Evolutionary conservation across 2,113 vertebrate species (phyloP).

Genomic region (Suricata suricatta): DNA sequence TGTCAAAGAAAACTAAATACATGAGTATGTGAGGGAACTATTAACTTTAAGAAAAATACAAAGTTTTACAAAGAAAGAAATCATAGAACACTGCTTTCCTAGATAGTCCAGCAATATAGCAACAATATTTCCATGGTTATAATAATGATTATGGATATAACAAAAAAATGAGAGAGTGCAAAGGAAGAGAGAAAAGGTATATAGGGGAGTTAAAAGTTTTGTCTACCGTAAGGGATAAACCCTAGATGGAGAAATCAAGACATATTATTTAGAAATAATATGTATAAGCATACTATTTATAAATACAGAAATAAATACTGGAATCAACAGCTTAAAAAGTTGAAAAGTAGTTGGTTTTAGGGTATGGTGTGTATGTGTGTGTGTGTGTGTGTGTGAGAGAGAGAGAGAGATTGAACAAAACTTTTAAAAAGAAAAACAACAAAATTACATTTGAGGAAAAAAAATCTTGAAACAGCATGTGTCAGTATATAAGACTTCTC

Average conservation of each 20-base stretch:
- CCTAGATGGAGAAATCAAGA: background rate
- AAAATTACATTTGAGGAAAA: background rate
- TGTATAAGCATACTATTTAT: background rate
- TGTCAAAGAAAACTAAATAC: background rate
- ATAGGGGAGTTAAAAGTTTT: background rate
- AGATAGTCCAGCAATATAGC: background rate
- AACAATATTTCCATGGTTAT: background rate
- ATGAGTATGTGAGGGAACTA: background rate
- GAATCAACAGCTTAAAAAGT: background rate
- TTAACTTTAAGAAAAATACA: conserved; percentile 32
- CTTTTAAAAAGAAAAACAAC: background rate
- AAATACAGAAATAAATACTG: background rate
- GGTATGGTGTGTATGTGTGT: background rate
- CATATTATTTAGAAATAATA: background rate
- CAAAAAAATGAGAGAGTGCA: background rate
- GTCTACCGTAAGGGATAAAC: background rate
- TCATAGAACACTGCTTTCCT: background rate
- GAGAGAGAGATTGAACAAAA: background rate
- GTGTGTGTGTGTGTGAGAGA: background rate
- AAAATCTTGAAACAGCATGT: background rate
- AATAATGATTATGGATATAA: background rate
- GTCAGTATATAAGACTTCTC: background rate
- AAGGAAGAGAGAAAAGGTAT: background rate
- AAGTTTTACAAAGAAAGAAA: conserved; percentile 31
- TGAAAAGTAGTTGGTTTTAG: background rate